Percentiles rank a stretch among this genome's conserved stretches.
These are phyloP conservation scores for Lepus townsendii DNA, from an alignment of 2,797 vertebrate genomes.

Conservation along the genomic window DNA sequence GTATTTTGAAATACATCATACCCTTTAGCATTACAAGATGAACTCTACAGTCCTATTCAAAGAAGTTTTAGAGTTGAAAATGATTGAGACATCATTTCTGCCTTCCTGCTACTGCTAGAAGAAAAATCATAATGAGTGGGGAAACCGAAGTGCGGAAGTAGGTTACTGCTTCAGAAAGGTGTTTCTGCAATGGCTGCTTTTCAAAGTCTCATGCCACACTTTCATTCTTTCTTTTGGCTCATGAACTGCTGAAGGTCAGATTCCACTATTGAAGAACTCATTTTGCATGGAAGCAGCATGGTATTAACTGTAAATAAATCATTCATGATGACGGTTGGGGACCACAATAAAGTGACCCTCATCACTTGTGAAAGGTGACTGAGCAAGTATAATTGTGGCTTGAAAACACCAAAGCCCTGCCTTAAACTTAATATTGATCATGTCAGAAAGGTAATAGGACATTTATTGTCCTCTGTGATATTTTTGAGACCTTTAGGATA, in stretches of 20 bases:
- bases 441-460: not conserved
- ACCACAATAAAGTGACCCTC: not conserved
- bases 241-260: not conserved
- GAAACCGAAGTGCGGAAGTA: not conserved
- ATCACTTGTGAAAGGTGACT: conserved; percentile 45
- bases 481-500: conserved; percentile 20
- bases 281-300: conserved; percentile 4
- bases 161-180: not conserved
- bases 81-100: not conserved
- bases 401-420: not conserved
- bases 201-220: not conserved
- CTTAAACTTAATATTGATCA: not conserved
- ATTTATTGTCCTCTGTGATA: not conserved
- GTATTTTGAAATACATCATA: not conserved
- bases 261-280: not conserved
- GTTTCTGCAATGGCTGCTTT: not conserved
- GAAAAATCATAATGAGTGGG: not conserved
- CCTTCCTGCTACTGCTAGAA: not conserved
- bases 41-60: not conserved
- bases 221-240: not conserved
- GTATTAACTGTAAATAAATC: not conserved
- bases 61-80: conserved; percentile 46
- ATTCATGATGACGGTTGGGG: not conserved
- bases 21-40: not conserved
- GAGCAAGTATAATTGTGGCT: conserved; percentile 1